These are phyloP conservation scores for Amphiduros pacificus DNA, from an alignment of 2,888 invertebrate species.

Conservation along the genomic window DNA sequence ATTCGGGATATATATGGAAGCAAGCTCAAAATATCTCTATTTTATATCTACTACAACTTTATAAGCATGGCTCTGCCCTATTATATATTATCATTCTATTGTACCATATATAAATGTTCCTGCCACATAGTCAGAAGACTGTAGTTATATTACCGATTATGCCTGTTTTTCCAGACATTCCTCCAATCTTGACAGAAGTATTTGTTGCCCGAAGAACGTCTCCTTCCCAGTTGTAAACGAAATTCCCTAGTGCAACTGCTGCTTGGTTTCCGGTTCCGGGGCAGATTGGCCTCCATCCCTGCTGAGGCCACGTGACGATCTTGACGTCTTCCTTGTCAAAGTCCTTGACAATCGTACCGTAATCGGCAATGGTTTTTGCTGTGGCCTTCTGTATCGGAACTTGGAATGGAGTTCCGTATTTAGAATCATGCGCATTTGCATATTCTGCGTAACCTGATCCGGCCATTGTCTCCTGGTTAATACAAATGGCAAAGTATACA, in stretches of 20 bases:
- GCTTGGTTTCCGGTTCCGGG: constrained; percentile 29
- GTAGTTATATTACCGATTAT: no score
- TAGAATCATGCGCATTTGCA: constrained; percentile 31
- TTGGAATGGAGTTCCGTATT: constrained; percentile 32
- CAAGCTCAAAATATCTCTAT: no score
- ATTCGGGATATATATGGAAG: no score
- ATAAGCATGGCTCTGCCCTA: no score
- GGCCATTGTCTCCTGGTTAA: no score
- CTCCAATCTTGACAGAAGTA: not conserved
- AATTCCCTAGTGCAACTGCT: constrained; percentile 23
- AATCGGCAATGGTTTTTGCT: constrained; percentile 30
- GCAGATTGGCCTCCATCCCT: constrained; percentile 32
- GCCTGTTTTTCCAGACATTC: no score
- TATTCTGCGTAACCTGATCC: constrained; percentile 31
- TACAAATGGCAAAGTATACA: no score
- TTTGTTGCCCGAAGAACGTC: constrained; percentile 21
- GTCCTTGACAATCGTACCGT: constrained; percentile 34
- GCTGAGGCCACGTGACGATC: constrained; percentile 36
- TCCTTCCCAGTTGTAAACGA: constrained; percentile 32
- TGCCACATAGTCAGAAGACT: no score
- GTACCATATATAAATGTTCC: no score
- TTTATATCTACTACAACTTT: no score
- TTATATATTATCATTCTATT: no score
- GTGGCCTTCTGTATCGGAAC: constrained; percentile 34
- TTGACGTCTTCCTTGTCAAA: constrained; percentile 33